These are phyloP conservation scores for Melikaiella ostensackeni DNA, from an alignment of 2,888 invertebrate genomes.

Conservation along the genomic window DNA sequence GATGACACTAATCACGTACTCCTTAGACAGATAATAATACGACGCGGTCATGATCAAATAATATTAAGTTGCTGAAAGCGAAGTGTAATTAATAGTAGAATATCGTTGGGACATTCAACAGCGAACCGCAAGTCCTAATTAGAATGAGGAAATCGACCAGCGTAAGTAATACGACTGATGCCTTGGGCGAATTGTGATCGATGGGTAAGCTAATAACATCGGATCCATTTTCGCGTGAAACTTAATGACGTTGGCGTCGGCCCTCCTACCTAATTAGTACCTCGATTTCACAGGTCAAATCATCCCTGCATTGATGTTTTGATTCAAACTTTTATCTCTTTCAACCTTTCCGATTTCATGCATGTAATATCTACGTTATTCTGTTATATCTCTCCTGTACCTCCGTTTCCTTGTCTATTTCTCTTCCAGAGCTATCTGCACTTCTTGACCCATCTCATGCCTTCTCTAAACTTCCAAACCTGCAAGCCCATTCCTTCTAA, in stretches of 20 bases:
- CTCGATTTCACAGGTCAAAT: constrained; percentile 3
- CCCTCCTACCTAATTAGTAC: constrained; percentile 15
- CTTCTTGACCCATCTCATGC: no score
- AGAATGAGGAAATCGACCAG: constrained; percentile 33
- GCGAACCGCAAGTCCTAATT: constrained; percentile 14
- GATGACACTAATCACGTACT: not conserved
- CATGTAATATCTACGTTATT: not conserved
- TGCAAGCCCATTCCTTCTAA: no score
- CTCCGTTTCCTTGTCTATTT: no score
- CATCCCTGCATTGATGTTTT: not conserved
- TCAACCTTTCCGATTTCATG: not conserved
- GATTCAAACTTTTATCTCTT: not conserved
- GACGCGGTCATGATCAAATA: not conserved
- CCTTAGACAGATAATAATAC: not conserved
- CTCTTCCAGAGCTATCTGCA: no score
- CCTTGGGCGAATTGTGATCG: constrained; percentile 35
- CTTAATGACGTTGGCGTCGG: constrained; percentile 25
- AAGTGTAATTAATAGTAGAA: not conserved
- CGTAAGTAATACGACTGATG: constrained; percentile 35
- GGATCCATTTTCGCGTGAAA: constrained; percentile 32
- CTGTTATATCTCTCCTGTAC: no score
- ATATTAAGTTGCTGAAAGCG: not conserved
- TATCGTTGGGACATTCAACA: not conserved
- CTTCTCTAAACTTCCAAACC: no score
- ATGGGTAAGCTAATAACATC: constrained; percentile 25